Conservation (phyloP, 1,140 invertebrate genomes). For the Batillaria attramentaria region DNA sequence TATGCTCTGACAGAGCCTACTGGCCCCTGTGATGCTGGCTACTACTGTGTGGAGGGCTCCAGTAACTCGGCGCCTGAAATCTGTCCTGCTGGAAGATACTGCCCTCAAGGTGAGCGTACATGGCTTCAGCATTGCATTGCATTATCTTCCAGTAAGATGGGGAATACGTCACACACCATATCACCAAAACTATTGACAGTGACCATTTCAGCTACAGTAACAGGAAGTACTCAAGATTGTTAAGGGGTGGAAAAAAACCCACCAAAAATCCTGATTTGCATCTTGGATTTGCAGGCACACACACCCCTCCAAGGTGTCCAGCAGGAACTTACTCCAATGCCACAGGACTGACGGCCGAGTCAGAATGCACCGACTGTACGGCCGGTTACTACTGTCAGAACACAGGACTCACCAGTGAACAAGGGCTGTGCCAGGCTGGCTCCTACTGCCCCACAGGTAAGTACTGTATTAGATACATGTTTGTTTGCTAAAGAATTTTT, state of each 20-base stretch:
- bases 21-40: conserved; percentile 61
- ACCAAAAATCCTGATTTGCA: no score
- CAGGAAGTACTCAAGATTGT: no score
- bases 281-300: conserved; percentile 61
- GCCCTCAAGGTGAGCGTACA: conserved; percentile 54
- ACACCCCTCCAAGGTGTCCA: conserved; percentile 64
- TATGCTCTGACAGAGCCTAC: conserved; percentile 54
- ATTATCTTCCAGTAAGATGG: no score
- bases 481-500: no score
- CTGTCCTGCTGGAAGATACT: conserved; percentile 65
- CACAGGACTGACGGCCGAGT: conserved; percentile 49
- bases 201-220: no score
- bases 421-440: conserved; percentile 63
- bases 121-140: no score
- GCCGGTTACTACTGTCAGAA: conserved; percentile 64
- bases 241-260: no score
- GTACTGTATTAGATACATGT: conserved; percentile 9
- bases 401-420: conserved; percentile 60
- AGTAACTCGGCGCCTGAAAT: conserved; percentile 49
- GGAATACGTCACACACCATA: no score
- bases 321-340: conserved; percentile 65
- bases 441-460: conserved; percentile 68
- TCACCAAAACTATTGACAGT: no score
- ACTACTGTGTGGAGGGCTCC: conserved; percentile 64
- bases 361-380: conserved; percentile 63